These are phyloP conservation scores for Brachionus koreanus DNA, from an alignment of 1,140 invertebrate species.

Conservation along the genomic window DNA sequence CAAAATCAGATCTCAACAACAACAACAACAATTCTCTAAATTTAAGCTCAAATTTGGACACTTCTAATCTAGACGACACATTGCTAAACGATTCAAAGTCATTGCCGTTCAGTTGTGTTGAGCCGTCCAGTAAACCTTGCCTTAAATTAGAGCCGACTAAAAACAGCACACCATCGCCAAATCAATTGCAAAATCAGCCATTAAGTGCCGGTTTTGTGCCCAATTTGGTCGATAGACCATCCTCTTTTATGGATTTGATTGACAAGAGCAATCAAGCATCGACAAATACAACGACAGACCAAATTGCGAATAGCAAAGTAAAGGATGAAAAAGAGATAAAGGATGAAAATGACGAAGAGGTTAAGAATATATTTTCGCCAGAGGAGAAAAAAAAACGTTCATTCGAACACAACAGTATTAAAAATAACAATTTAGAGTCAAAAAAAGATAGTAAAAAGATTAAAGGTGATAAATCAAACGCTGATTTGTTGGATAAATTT, in stretches of 20 bases:
- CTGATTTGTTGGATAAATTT: neutral
- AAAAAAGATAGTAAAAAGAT: neutral
- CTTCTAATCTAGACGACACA: neutral
- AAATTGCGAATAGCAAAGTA: neutral
- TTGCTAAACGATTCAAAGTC: neutral
- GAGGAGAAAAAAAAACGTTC: neutral
- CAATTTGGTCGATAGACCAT: neutral
- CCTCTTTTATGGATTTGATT: neutral
- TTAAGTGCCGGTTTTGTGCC: slow-evolving; percentile 39
- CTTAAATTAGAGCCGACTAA: neutral
- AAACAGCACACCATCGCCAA: neutral
- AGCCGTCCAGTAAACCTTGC: neutral
- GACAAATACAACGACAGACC: neutral
- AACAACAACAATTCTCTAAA: neutral
- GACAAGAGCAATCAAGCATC: neutral
- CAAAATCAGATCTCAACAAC: neutral
- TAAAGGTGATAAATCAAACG: neutral
- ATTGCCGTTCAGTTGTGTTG: neutral
- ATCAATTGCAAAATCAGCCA: neutral
- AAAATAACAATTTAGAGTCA: neutral
- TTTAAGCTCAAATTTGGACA: slow-evolving; percentile 18
- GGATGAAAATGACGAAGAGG: slow-evolving; percentile 28
- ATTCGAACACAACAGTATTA: neutral
- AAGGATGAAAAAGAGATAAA: neutral
- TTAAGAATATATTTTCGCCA: neutral